Base-by-base conservation (phyloP, 2,797 vertebrate species). In the Xiphorhynchus erythropygius region DNA sequence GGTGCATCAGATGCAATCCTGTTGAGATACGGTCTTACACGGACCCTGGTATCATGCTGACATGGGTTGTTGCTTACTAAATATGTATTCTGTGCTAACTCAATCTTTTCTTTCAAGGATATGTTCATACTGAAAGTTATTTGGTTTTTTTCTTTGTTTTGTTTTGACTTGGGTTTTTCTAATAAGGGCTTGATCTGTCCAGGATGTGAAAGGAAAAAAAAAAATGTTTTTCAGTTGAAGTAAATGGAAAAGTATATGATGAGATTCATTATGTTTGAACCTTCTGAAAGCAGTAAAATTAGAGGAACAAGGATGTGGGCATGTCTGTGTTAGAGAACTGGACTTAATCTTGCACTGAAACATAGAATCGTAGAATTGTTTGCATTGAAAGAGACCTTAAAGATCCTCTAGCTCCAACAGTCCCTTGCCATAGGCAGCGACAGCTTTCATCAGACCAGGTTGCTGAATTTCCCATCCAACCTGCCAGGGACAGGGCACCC, bases 231-330 rank as follows among this genome's bases (percentile, higher is more conserved):
- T 62, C 25, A 12, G 1, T 3, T 44, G 35, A 74, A 74, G 10
- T 13, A 23, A 52, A 15, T 4, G 13, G 33, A 41, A 47, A 84
- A 62, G 13, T 1, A 1, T 14, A 10, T 5, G 4, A 33, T 37
- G 28, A 32, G 6, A 37, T 52, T 22, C 9, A 4, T 11, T 5
- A 5, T 12, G 5, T 42, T 13, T 28, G 53, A 50, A 18, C 28
- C 22, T 37, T 8, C 6, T 4, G 47, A 39, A 30, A 35, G 37
- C 0, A 56, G 17, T 4, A 14, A 32, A 37, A 24, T 4, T 19
- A 15, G 28, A 27, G 56, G 9, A 80, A 11, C 4, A 6, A 1
- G 1, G 19, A 5, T 2, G 13, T 1, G 39, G 10, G 28, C 32
- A 25, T 10, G 30, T 28, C 32, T 23, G 37, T 4, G 35, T 9